Evolutionary conservation across 2,888 invertebrate species (phyloP), one percentile per base, ranked within the genome.

Genomic region (Pollenia griseotomentosa): DNA sequence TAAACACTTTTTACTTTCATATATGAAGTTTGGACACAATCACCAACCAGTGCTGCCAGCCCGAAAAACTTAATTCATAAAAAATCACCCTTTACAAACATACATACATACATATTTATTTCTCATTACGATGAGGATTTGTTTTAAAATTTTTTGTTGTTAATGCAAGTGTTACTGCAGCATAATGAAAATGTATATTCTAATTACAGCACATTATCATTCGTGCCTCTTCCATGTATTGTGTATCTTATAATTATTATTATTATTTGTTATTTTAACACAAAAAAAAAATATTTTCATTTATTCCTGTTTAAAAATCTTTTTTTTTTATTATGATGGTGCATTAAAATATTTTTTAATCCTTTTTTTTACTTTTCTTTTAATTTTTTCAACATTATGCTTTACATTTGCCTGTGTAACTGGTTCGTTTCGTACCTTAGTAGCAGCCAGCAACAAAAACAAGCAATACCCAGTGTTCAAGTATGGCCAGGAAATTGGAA

Each of bases 401-500:
- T 57, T 74, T 82, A 71, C 61, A 40, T 61, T 79, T 81, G 46
- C 23, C 65, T 23, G 11, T 57, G 14, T 46, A 14, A 23, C 51
- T 61, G 16, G 61, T 53, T 57, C 51, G 11, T 19, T 75, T 61
- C 51, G 5, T 75, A 70, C 55, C 57, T 74, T 19, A 46, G 23
- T 79, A 51, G 78, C 61, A 71, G 42, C 19, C n/a, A 46, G 7
- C 81, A 61, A 9, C 23, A 12, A 19, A 5, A 42, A n/a, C n/a
- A 33, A 53, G 63, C n/a, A 74, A 42, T 71, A 65, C 44, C 66
- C 55, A 23, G 14, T 61, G 65, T 59, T 70, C 71, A 66, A 79
- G 70, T 78, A 82, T 51, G 63, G 57, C 77, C 86, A 88, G 89
- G 89, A 89, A 89, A 89, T 89, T 89, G 89, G 88, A 89, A 89